Evolutionary conservation across 2,888 invertebrate genomes (phyloP).

Genomic region (Lepidochrysops patricia): DNA sequence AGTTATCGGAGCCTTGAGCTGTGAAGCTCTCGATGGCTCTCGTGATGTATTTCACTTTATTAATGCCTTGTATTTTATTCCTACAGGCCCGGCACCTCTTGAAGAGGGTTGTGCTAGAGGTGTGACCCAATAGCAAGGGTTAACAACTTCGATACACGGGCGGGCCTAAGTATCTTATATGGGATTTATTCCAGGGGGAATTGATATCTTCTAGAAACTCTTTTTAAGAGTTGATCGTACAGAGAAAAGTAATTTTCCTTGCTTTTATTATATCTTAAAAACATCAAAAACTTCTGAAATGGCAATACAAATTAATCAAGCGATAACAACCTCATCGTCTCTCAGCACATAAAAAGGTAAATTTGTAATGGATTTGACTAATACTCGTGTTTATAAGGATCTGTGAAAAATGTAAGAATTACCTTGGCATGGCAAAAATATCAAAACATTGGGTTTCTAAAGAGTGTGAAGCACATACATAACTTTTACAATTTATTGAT

Average conservation of each 20-base stretch:
- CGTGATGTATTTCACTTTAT: constrained; percentile 58
- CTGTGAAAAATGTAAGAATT: not conserved
- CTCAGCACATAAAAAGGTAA: constrained; percentile 29
- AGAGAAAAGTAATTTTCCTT: constrained; percentile 35
- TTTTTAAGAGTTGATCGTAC: constrained; percentile 40
- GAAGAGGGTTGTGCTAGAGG: constrained; percentile 76
- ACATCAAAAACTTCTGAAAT: constrained; percentile 46
- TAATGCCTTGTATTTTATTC: constrained; percentile 75
- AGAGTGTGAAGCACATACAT: not conserved
- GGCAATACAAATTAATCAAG: constrained; percentile 34
- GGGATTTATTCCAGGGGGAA: constrained; percentile 69
- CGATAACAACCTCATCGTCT: constrained; percentile 24
- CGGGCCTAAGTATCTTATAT: constrained; percentile 72
- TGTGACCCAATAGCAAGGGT: constrained; percentile 74
- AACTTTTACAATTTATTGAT: too few species aligned
- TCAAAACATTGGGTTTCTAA: not conserved
- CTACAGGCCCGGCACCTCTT: constrained; percentile 76
- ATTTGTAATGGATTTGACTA: constrained; percentile 20
- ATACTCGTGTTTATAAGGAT: constrained; percentile 3
- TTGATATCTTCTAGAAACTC: constrained; percentile 22
- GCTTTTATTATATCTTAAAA: constrained; percentile 31
- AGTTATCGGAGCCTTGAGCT: constrained; percentile 56
- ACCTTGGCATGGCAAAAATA: constrained; percentile 13
- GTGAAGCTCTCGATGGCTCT: constrained; percentile 69
- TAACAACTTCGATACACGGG: constrained; percentile 75